Evolutionary conservation across 2,113 vertebrate species (phyloP).

Genomic region (Podocnemis expansa): DNA sequence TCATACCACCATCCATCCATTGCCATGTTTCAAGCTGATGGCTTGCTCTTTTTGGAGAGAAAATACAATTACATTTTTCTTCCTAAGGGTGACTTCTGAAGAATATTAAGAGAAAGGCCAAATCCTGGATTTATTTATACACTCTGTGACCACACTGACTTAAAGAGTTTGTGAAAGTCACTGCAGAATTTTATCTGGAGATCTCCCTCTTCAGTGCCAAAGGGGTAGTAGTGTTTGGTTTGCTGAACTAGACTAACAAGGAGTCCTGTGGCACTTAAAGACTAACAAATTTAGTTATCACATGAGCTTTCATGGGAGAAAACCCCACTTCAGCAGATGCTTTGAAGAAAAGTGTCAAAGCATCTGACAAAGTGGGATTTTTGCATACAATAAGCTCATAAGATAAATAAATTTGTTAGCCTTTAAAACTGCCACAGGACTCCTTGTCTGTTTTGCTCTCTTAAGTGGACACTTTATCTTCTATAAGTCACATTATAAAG

Average conservation of each 20-base stretch:
- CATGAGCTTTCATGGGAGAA: no score
- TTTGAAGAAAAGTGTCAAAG: no score
- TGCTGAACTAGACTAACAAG: no score
- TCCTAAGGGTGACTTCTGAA: not conserved
- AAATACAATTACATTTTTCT: not conserved
- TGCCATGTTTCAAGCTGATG: conserved; percentile 21
- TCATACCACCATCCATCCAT: conserved; percentile 85
- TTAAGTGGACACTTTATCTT: not conserved
- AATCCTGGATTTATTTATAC: not conserved
- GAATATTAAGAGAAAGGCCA: not conserved
- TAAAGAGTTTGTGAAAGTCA: not conserved
- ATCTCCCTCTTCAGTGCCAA: not conserved
- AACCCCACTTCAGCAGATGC: no score
- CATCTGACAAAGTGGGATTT: no score
- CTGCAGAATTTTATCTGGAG: not conserved
- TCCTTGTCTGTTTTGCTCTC: no score
- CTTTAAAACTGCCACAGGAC: no score
- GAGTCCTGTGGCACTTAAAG: no score
- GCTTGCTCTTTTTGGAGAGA: not conserved
- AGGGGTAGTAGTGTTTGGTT: no score
- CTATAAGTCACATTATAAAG: not conserved
- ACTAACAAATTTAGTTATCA: no score
- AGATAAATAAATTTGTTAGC: no score
- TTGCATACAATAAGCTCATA: no score
- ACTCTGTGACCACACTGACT: not conserved